Evolutionary conservation across 2,797 vertebrate genomes (phyloP).

Genomic region (Nannoperca australis): DNA sequence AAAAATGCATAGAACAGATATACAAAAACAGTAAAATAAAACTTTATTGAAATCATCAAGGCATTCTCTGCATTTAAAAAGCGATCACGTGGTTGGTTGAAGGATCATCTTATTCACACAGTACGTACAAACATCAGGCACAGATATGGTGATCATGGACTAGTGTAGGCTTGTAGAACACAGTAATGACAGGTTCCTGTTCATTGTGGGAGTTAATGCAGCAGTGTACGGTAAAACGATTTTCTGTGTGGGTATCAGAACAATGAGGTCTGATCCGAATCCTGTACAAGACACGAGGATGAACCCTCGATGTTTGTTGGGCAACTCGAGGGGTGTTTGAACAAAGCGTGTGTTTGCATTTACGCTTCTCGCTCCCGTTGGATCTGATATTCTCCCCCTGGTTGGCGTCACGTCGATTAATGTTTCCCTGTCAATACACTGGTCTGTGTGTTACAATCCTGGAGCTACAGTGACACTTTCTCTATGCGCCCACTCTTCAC

Average conservation of each 20-base stretch:
- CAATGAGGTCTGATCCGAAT: constrained; percentile 1
- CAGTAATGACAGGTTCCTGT: constrained; percentile 3
- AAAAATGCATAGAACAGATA: constrained; percentile 33
- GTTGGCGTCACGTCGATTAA: background rate
- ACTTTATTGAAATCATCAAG: constrained; percentile 77
- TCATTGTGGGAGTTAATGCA: background rate
- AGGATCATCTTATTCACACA: constrained; percentile 42
- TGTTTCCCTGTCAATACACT: background rate
- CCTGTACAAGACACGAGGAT: background rate
- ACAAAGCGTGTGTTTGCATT: background rate
- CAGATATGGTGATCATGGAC: constrained; percentile 60
- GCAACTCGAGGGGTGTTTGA: background rate
- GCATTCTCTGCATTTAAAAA: constrained; percentile 56
- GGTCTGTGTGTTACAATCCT: background rate
- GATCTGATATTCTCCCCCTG: background rate
- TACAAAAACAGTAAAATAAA: constrained; percentile 77
- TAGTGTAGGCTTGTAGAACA: constrained; percentile 43
- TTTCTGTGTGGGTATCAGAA: background rate
- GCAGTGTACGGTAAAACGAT: background rate
- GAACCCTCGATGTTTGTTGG: constrained; percentile 1
- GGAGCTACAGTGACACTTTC: background rate
- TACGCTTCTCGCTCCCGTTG: background rate
- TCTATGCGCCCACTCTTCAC: background rate
- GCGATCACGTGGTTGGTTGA: constrained; percentile 27
- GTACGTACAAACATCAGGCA: constrained; percentile 67